Conservation (phyloP, 2,797 vertebrate genomes). For the Erpetoichthys calabaricus region DNA sequence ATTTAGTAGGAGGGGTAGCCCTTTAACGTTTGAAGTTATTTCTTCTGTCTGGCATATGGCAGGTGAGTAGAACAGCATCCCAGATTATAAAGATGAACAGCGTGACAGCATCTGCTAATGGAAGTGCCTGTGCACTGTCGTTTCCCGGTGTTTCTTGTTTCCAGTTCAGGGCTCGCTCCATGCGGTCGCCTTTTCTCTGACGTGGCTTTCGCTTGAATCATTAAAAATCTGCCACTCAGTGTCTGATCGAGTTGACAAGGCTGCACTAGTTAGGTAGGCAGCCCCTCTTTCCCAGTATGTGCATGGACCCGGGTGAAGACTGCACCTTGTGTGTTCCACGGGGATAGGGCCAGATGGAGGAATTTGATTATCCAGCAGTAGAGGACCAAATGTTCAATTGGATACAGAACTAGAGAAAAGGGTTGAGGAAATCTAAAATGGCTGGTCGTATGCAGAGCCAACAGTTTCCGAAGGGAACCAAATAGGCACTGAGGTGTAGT, state of each 20-base stretch:
- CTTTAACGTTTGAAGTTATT: constrained; percentile 2
- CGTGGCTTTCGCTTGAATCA: constrained; percentile 48
- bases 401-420: constrained; percentile 87
- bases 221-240: constrained; percentile 17
- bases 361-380: constrained; percentile 99
- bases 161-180: constrained; percentile 1
- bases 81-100: constrained; percentile 36
- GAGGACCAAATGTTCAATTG: constrained; percentile 99
- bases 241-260: constrained; percentile 73
- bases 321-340: constrained; percentile 94
- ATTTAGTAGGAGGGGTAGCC: neutral
- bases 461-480: constrained; percentile 97
- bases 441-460: constrained; percentile 94
- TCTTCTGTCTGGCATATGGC: neutral
- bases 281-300: constrained; percentile 84
- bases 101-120: constrained; percentile 47
- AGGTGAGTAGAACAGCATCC: neutral
- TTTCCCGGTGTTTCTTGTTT: constrained; percentile 5
- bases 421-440: constrained; percentile 97
- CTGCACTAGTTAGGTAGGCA: constrained; percentile 85
- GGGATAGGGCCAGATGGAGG: constrained; percentile 98
- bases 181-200: neutral
- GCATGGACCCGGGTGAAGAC: constrained; percentile 88
- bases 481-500: constrained; percentile 97
- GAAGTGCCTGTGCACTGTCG: neutral